These are phyloP conservation scores for Pardosa pseudoannulata DNA, from an alignment of 2,888 invertebrate species.

Conservation along the genomic window DNA sequence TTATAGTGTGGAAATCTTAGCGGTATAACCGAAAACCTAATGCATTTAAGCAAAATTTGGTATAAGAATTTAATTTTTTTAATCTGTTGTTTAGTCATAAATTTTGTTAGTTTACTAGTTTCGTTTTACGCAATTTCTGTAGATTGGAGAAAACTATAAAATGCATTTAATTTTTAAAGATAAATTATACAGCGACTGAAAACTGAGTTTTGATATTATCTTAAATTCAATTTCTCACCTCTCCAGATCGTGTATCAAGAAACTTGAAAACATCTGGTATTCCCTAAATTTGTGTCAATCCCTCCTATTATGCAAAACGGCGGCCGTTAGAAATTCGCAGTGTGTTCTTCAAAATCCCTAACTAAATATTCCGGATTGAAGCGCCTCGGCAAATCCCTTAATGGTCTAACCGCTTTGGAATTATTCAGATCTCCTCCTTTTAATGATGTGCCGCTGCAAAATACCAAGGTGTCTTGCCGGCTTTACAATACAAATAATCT, in stretches of 20 bases:
- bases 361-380: slow-evolving; percentile 61
- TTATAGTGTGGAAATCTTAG: too few relatives aligned
- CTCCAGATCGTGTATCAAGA: background rate
- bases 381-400: slow-evolving; percentile 62
- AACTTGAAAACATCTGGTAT: background rate
- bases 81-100: too few relatives aligned
- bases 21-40: too few relatives aligned
- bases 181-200: too few relatives aligned
- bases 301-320: slow-evolving; percentile 31
- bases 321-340: slow-evolving; percentile 47
- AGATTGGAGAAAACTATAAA: too few relatives aligned
- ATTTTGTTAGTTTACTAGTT: too few relatives aligned
- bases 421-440: slow-evolving; percentile 63
- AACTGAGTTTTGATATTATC: too few relatives aligned
- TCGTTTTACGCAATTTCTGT: too few relatives aligned
- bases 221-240: too few relatives aligned
- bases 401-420: slow-evolving; percentile 58
- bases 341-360: slow-evolving; percentile 61
- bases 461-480: slow-evolving; percentile 10
- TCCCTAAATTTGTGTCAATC: background rate
- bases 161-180: too few relatives aligned
- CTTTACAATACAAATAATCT: slow-evolving; percentile 17
- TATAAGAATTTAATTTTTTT: too few relatives aligned
- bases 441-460: slow-evolving; percentile 43
- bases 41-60: too few relatives aligned